Conservation (phyloP, 2,797 vertebrate species). For the Thripadectes ignobilis region DNA sequence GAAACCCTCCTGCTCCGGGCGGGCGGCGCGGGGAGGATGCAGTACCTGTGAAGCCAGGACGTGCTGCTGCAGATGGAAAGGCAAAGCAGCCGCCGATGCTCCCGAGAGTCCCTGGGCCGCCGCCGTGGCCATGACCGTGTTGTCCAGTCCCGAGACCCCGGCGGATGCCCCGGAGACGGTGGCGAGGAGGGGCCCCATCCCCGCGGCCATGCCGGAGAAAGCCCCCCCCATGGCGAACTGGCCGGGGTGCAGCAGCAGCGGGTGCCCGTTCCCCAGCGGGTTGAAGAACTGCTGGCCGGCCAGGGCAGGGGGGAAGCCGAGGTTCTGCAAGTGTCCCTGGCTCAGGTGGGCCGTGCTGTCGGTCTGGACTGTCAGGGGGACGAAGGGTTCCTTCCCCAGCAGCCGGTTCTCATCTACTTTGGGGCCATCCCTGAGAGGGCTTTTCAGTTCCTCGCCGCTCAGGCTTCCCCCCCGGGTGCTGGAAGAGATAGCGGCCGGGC, state of each 20-base stretch:
- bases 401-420: constrained; percentile 86
- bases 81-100: constrained; percentile 83
- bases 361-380: constrained; percentile 90
- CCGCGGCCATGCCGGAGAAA: constrained; percentile 93
- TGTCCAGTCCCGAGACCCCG: constrained; percentile 89
- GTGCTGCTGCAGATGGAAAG: constrained; percentile 97
- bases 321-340: constrained; percentile 88
- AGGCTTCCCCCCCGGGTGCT: constrained; percentile 84
- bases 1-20: not conserved
- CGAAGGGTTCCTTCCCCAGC: constrained; percentile 85
- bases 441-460: constrained; percentile 81
- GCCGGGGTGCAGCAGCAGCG: constrained; percentile 92
- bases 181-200: constrained; percentile 92
- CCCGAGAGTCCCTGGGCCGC: constrained; percentile 88
- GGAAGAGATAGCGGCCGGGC: constrained; percentile 90
- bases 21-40: not conserved
- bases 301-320: constrained; percentile 90
- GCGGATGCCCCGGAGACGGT: constrained; percentile 87
- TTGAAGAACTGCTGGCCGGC: constrained; percentile 95
- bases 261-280: constrained; percentile 88
- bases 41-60: constrained; percentile 95
- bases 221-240: constrained; percentile 97
- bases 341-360: constrained; percentile 85
- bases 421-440: constrained; percentile 78
- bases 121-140: constrained; percentile 85